Evolutionary conservation across 30 jellyfish, hydroid and myxozoan species (phyloP).

Genomic region (Pelagia noctiluca): DNA sequence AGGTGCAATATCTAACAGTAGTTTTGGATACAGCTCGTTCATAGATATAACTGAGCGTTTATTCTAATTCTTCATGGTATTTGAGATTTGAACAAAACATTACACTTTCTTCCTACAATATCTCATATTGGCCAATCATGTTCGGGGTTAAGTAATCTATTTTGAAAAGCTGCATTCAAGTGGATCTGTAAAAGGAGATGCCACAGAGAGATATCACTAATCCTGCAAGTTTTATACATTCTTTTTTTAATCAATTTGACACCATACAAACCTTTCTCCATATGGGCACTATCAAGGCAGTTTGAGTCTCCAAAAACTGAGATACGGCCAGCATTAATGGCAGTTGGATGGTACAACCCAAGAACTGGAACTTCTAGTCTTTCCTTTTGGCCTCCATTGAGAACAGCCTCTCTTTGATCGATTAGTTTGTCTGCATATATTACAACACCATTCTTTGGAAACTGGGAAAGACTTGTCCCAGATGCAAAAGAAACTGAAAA

Average conservation of each 20-base stretch:
- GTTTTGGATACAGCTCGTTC: no score
- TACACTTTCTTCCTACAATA: no score
- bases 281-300: slow-evolving; percentile 94
- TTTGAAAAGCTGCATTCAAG: no score
- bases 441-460: slow-evolving; percentile 86
- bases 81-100: no score
- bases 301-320: slow-evolving; percentile 96
- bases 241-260: background rate
- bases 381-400: slow-evolving; percentile 69
- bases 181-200: no score
- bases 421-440: slow-evolving; percentile 65
- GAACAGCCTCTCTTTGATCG: slow-evolving; percentile 84
- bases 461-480: slow-evolving; percentile 88
- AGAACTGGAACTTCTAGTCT: slow-evolving; percentile 80
- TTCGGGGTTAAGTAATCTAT: no score
- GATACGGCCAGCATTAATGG: slow-evolving; percentile 86
- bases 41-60: no score
- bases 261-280: slow-evolving; percentile 72
- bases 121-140: no score
- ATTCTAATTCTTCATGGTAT: no score
- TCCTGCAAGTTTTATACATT: no score
- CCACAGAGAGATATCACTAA: no score
- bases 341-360: slow-evolving; percentile 86
- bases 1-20: no score
- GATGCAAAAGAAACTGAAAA: slow-evolving; percentile 81